phyloP scores from a whole-genome alignment of 2,797 vertebrate genomes.

The Myotis daubentonii region DNA sequence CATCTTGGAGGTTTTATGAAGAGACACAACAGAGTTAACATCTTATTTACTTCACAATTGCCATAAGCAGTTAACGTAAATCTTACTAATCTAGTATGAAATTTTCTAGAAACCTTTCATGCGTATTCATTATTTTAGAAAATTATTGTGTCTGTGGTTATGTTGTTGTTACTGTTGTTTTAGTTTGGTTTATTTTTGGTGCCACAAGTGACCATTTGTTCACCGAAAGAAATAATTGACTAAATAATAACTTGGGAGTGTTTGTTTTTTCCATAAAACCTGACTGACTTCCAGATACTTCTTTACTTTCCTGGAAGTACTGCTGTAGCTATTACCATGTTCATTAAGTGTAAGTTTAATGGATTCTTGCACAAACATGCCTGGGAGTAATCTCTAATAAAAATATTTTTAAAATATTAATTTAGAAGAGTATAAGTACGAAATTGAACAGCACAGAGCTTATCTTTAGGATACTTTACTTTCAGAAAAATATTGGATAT shows the following conservation, averaged over 20 bases:
- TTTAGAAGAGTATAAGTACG: background rate
- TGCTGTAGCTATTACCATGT: background rate
- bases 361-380: background rate
- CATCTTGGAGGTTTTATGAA: background rate
- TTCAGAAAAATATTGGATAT: background rate
- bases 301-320: background rate
- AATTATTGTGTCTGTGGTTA: background rate
- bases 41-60: background rate
- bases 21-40: background rate
- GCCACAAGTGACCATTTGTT: background rate
- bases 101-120: background rate
- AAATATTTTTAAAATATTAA: background rate
- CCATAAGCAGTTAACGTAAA: background rate
- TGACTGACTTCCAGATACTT: background rate
- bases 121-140: conserved; percentile 21
- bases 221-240: background rate
- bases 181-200: background rate
- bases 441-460: background rate
- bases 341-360: background rate
- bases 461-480: conserved; percentile 14
- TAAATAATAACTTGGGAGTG: background rate
- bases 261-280: background rate
- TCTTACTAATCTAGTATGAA: background rate
- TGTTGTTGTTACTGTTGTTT: background rate
- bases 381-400: background rate